These are phyloP conservation scores for Coracopsis vasa DNA, from an alignment of 2,113 vertebrate genomes.

Conservation along the genomic window DNA sequence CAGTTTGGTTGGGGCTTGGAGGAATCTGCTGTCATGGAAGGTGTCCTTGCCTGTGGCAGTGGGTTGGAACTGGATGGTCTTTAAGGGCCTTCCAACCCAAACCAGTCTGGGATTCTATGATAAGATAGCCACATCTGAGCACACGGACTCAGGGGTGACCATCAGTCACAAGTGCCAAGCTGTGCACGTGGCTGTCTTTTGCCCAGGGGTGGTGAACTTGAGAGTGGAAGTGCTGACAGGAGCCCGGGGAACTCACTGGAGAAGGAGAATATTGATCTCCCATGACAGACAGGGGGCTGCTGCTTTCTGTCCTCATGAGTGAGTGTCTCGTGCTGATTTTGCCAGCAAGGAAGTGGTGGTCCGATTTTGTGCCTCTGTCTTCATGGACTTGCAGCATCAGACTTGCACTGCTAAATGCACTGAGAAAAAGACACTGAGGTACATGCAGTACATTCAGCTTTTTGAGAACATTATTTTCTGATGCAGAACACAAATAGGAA, in stretches of 20 bases:
- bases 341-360: background rate
- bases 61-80: background rate
- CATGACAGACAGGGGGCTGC: background rate
- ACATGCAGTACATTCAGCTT: no score
- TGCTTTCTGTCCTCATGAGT: background rate
- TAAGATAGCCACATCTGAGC: fast-evolving
- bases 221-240: background rate
- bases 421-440: background rate
- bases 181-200: no score
- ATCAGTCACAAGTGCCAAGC: fast-evolving
- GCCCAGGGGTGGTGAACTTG: background rate
- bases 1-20: background rate
- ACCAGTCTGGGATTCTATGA: background rate
- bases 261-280: background rate
- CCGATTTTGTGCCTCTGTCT: background rate
- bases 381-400: fast-evolving
- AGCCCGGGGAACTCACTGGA: background rate
- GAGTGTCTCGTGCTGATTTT: fast-evolving
- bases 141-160: no score
- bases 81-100: background rate
- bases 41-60: background rate
- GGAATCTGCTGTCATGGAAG: background rate
- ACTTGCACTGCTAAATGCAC: background rate
- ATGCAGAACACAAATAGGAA: background rate
- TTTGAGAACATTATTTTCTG: background rate